Conservation (phyloP, 1,140 invertebrate species). For the Magallana angulata region DNA sequence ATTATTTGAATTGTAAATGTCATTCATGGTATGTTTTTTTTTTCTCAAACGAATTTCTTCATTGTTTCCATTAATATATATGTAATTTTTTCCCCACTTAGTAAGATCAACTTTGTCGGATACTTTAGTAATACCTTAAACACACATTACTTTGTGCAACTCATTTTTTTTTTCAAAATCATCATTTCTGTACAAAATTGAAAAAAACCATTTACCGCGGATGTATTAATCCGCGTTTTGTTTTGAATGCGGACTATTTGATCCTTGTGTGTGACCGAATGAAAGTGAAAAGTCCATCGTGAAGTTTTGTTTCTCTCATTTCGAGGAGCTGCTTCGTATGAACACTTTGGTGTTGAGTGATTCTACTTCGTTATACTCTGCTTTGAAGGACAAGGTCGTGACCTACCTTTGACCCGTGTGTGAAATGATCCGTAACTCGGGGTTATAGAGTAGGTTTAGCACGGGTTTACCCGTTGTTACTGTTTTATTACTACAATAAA, state of each 20-base stretch:
- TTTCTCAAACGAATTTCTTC: background rate
- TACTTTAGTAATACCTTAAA: background rate
- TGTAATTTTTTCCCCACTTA: background rate
- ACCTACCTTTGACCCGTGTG: constrained; percentile 32
- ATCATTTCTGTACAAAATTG: background rate
- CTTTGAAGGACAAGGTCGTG: background rate
- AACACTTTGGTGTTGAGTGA: background rate
- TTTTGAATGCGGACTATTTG: constrained; percentile 23
- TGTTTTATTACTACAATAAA: constrained; percentile 37
- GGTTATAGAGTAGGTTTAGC: constrained; percentile 22
- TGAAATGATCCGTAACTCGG: constrained; percentile 25
- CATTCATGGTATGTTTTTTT: background rate
- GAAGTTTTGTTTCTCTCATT: constrained; percentile 7
- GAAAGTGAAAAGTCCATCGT: background rate
- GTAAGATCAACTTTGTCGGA: background rate
- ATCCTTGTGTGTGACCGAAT: constrained; percentile 32
- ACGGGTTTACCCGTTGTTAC: constrained; percentile 10
- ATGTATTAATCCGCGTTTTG: background rate
- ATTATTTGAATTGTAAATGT: no score
- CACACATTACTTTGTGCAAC: background rate
- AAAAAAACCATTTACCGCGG: background rate
- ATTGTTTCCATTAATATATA: background rate
- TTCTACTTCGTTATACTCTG: constrained; percentile 20
- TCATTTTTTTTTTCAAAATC: background rate
- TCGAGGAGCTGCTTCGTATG: background rate